Evolutionary conservation across 1,140 invertebrate genomes (phyloP).

Genomic region (Cherax destructor): DNA sequence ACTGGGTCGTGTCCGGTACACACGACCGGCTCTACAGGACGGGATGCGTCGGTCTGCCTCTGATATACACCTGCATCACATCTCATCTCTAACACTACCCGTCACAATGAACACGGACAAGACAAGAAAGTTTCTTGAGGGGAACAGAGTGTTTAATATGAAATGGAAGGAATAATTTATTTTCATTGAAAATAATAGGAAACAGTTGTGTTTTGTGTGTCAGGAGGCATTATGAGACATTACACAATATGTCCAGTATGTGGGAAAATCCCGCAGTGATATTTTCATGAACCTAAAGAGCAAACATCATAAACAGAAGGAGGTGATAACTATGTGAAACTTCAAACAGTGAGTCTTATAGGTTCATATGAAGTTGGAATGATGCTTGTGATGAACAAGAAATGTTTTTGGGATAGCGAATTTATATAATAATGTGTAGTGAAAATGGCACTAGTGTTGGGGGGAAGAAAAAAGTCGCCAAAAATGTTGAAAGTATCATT

Average conservation of each 20-base stretch:
- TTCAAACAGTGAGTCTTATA: conserved; percentile 14
- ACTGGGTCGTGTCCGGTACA: no score
- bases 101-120: conserved; percentile 16
- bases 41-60: conserved; percentile 21
- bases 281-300: no score
- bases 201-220: conserved; percentile 33
- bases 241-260: conserved; percentile 17
- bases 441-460: conserved; percentile 23
- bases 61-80: neutral
- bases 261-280: no score
- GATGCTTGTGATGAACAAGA: conserved; percentile 31
- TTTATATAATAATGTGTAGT: conserved; percentile 10
- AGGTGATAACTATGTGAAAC: conserved; percentile 18
- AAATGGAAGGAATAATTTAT: conserved; percentile 28
- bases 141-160: conserved; percentile 28
- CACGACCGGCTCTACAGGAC: conserved; percentile 1
- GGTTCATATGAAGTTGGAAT: conserved; percentile 15
- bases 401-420: conserved; percentile 13
- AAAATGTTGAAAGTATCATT: conserved; percentile 6
- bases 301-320: no score
- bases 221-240: conserved; percentile 1
- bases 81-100: neutral
- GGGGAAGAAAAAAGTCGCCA: neutral
- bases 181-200: conserved; percentile 38
- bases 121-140: conserved; percentile 27